A percentile compares a stretch with the other conserved stretches of the same genome.
Conservation (phyloP, 2,797 vertebrate genomes). For the Neosalanx taihuensis region DNA sequence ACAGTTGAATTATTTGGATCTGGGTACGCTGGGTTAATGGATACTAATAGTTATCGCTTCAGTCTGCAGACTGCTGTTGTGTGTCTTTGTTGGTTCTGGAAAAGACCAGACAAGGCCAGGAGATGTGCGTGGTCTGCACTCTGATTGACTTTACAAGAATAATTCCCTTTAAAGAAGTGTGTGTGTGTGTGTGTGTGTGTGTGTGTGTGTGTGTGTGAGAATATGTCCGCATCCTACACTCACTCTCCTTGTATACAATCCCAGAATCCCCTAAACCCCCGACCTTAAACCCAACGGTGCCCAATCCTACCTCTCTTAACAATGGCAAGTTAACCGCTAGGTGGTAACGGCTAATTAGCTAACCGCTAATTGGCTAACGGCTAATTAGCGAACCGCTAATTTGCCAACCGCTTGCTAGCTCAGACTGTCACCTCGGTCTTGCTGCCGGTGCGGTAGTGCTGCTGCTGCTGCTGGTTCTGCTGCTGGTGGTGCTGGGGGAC, state of each 20-base stretch:
- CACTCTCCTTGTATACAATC: conserved; percentile 45
- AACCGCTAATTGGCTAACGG: background rate
- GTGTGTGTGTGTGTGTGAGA: no score
- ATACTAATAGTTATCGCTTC: conserved; percentile 59
- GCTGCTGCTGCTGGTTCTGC: conserved; percentile 79
- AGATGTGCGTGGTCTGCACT: conserved; percentile 20
- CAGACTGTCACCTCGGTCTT: conserved; percentile 99
- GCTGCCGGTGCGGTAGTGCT: conserved; percentile 97
- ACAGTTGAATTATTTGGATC: conserved; percentile 65
- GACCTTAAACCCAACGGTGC: no score
- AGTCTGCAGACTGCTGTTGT: conserved; percentile 58
- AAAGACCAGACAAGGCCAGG: conserved; percentile 33
- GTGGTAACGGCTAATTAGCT: background rate
- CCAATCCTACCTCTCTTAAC: background rate
- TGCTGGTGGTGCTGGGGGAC: conserved; percentile 86
- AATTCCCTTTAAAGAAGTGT: conserved; percentile 42
- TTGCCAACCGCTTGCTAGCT: conserved; percentile 32
- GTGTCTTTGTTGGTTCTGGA: conserved; percentile 44
- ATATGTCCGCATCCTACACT: conserved; percentile 18
- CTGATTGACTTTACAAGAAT: conserved; percentile 44
- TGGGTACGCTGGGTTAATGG: conserved; percentile 63
- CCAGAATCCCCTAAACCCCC: conserved; percentile 28
- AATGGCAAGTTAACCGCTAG: background rate
- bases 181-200: no score
- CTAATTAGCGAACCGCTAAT: background rate